phyloP scores from a whole-genome alignment of 2,113 vertebrate genomes.

The Centropristis striata region DNA sequence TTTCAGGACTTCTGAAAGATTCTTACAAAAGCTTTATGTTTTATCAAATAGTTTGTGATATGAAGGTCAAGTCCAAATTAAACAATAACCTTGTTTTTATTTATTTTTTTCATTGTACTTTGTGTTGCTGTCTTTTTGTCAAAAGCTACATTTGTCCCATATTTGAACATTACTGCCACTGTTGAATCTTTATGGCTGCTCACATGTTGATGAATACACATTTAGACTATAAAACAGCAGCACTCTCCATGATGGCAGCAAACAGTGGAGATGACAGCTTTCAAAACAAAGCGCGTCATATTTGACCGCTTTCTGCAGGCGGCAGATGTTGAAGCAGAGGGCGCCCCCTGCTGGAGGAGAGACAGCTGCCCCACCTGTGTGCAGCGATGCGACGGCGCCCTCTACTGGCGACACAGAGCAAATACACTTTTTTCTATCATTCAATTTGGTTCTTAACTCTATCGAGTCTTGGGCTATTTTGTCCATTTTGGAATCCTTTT shows the following conservation, averaged over 20 bases:
- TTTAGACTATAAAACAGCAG: background rate
- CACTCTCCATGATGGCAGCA: background rate
- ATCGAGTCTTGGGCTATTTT: too few relatives aligned
- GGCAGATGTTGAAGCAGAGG: background rate
- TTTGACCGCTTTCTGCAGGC: slow-evolving; percentile 51
- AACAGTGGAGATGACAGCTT: background rate
- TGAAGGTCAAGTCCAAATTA: too few relatives aligned
- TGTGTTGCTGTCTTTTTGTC: too few relatives aligned
- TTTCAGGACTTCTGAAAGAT: too few relatives aligned
- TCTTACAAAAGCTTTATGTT: too few relatives aligned
- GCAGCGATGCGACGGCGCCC: slow-evolving; percentile 2
- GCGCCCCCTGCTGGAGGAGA: slow-evolving; percentile 13
- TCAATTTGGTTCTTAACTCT: too few relatives aligned
- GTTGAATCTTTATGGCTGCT: background rate
- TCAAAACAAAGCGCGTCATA: slow-evolving; percentile 55
- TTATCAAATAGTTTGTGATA: too few relatives aligned
- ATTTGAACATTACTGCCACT: background rate
- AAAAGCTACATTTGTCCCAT: background rate
- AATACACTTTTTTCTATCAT: background rate
- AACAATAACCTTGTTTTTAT: background rate
- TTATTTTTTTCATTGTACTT: too few relatives aligned
- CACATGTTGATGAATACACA: background rate
- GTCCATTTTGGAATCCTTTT: too few relatives aligned
- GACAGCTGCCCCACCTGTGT: fast-evolving
- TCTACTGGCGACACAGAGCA: slow-evolving; percentile 7